Conservation (phyloP, 2,797 vertebrate genomes). For the Eidolon dupreanum region DNA sequence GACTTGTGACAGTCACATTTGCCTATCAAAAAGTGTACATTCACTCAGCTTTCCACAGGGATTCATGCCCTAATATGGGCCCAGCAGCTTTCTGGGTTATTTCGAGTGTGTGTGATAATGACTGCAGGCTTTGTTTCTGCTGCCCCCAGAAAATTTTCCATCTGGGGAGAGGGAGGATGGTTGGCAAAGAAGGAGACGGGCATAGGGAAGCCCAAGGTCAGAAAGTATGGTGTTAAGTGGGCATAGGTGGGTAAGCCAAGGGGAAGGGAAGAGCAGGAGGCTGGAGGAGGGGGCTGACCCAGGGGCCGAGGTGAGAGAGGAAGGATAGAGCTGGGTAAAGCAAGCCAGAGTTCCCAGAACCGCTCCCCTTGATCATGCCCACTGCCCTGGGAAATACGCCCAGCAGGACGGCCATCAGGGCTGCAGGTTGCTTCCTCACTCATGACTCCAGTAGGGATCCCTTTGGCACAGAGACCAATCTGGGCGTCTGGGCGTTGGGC, state of each 20-base stretch:
- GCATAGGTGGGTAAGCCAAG: background rate
- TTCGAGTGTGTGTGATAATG: constrained; percentile 97
- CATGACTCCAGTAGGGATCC: background rate
- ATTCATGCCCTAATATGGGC: constrained; percentile 97
- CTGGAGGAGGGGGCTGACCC: background rate
- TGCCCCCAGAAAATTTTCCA: constrained; percentile 80
- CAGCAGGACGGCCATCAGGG: background rate
- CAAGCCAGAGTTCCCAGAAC: background rate
- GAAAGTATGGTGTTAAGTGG: background rate
- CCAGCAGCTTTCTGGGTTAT: constrained; percentile 96
- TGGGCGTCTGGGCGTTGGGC: background rate
- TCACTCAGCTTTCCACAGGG: constrained; percentile 89
- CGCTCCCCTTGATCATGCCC: background rate
- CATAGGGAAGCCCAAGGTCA: constrained; percentile 37
- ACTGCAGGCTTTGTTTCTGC: constrained; percentile 83
- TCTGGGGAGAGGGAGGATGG: constrained; percentile 71
- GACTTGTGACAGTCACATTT: constrained; percentile 84
- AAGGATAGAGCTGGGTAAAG: background rate
- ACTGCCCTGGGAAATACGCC: background rate
- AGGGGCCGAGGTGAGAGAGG: background rate
- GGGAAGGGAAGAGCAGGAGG: background rate
- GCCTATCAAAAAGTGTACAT: constrained; percentile 92
- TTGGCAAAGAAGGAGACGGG: constrained; percentile 30
- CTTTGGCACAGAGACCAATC: background rate
- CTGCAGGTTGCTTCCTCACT: background rate